Percentiles rank a stretch among this genome's conserved stretches.
These are phyloP conservation scores for Nemopilema nomurai DNA, from an alignment of 30 jellyfish, hydroid and myxozoan genomes.

Conservation along the genomic window DNA sequence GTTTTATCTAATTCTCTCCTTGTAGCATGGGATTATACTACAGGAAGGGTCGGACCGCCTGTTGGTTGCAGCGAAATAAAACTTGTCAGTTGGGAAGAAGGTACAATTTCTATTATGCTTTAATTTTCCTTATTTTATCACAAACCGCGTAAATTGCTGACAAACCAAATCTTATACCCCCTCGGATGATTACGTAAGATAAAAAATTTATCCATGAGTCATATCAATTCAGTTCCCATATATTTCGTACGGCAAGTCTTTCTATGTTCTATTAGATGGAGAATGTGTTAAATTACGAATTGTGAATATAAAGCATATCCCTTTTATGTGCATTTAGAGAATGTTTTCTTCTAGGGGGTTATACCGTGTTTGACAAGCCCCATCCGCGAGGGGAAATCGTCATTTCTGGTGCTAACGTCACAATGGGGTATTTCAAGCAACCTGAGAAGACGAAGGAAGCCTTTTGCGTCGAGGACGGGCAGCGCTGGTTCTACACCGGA, in stretches of 20 bases:
- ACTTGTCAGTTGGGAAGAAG: slow-evolving; percentile 99
- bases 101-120: slow-evolving; percentile 27
- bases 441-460: slow-evolving; percentile 87
- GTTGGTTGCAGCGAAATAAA: slow-evolving; percentile 80
- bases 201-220: no score
- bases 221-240: no score
- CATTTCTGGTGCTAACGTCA: slow-evolving; percentile 83
- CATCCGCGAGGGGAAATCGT: slow-evolving; percentile 97
- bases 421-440: slow-evolving; percentile 90
- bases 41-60: slow-evolving; percentile 99
- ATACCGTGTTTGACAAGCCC: slow-evolving; percentile 92
- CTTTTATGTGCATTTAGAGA: no score
- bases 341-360: slow-evolving; percentile 71
- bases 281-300: no score
- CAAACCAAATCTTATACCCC: no score
- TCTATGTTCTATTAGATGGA: no score
- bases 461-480: slow-evolving; percentile 73
- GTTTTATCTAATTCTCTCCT: background rate
- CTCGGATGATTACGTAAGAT: no score
- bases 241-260: no score
- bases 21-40: slow-evolving; percentile 88
- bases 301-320: no score
- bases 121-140: background rate
- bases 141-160: no score
- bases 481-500: slow-evolving; percentile 98